Base-by-base conservation (phyloP, 2,888 invertebrate genomes). In the Brenthis ino region DNA sequence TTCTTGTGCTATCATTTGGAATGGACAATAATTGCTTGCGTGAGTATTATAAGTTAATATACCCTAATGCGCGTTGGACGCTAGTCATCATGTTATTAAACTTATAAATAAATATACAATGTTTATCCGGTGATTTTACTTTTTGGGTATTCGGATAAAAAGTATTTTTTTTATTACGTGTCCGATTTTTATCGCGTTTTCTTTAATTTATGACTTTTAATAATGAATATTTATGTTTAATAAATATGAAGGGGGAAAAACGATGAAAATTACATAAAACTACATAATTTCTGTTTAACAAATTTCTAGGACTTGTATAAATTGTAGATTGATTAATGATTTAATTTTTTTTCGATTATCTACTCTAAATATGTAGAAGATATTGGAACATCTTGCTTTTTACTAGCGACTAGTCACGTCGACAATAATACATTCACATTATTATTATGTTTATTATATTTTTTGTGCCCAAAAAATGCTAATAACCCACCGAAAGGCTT, bases 1-100 rank as follows among this genome's bases (percentile, higher is more conserved):
- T 85, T 82, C 81, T 83, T 84, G 84, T 80, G 80, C 83, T 83
- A 85, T 86, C 84, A 86, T 87, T 80, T 85, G 81, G 79, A 83
- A 81, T 81, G 79, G 78, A 77, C 74, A 79, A 83, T 88, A 87
- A 88, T 88, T 89, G 88, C 80, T 76, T 80, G 79, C 82, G 84
- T 85, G 72, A 65, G 72, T 70, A 70, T 72, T 68, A 72, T 75
- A 70, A 67, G 69, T 71, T 70, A 73, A 74, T 68, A 83, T 80
- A 80, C 75, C 80, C 82, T 84, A 84, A 82, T 82, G 80, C 80
- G 80, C 76, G 79, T 79, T 80, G 80, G 80, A 77, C 79, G 82
- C 82, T 83, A 81, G 80, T 82, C 81, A 80, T 80, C 79, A 75
- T 80, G 79, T 84, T 82, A 86, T 87, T 85, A 86, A 77, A 77